Conservation (phyloP, 2,888 invertebrate genomes). For the Rotaria socialis region DNA sequence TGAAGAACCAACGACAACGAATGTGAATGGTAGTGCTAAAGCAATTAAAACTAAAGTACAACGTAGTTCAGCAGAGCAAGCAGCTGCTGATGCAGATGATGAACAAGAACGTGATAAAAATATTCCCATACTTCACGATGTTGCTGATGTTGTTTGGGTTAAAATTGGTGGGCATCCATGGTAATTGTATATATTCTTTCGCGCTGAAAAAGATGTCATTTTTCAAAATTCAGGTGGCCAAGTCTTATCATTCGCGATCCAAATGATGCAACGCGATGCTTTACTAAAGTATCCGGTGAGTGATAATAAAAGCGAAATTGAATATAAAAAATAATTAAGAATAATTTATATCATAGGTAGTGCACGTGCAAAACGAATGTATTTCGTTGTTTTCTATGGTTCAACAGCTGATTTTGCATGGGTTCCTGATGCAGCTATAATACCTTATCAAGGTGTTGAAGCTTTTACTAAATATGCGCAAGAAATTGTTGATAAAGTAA, state of each 20-base stretch:
- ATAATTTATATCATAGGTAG: background rate
- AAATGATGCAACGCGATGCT: background rate
- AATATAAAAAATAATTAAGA: no score
- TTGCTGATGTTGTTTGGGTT: conserved; percentile 27
- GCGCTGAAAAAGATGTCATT: background rate
- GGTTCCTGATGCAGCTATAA: background rate
- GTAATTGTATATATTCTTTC: background rate
- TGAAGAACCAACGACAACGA: background rate
- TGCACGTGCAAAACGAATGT: background rate
- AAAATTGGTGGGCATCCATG: conserved; percentile 5
- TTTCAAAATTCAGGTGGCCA: background rate
- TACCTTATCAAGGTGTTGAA: conserved; percentile 18
- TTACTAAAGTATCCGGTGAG: background rate
- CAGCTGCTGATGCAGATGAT: background rate
- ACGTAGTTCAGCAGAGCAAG: background rate
- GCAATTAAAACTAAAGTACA: background rate
- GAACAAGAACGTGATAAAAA: background rate
- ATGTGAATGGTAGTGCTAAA: background rate
- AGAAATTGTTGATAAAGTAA: conserved; percentile 29
- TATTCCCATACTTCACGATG: background rate
- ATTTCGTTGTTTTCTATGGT: conserved; percentile 21
- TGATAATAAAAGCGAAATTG: background rate
- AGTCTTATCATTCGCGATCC: conserved; percentile 19
- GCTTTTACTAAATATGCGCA: conserved; percentile 24
- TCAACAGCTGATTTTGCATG: conserved; percentile 32